These are phyloP conservation scores for Acropora tenuis DNA, from an alignment of 64 coral and sea anemone species.

Conservation along the genomic window DNA sequence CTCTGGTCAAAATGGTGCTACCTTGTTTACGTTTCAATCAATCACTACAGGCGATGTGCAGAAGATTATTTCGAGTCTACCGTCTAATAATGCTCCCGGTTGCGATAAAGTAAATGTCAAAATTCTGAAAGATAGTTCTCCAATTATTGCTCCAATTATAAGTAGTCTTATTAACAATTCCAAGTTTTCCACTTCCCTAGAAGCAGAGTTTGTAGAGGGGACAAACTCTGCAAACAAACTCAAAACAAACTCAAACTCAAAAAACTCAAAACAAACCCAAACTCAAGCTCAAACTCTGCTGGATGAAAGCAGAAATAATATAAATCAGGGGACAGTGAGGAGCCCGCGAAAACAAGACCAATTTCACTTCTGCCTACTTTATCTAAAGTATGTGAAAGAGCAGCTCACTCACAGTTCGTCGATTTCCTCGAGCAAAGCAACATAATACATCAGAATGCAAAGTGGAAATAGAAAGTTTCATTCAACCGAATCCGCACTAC, in stretches of 20 bases:
- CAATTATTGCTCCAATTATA: slow-evolving; percentile 29
- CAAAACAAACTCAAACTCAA: no score
- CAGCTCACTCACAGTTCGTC: slow-evolving; percentile 6
- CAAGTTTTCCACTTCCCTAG: slow-evolving; percentile 35
- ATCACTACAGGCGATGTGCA: no score
- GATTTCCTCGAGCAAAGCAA: slow-evolving; percentile 25
- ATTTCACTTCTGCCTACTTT: slow-evolving; percentile 61
- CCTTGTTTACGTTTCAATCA: no score
- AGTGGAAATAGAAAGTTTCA: slow-evolving; percentile 41
- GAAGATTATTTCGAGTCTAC: background rate
- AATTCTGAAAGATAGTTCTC: slow-evolving; percentile 38
- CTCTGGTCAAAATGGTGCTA: no score
- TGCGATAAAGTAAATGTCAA: background rate
- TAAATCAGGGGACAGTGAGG: no score
- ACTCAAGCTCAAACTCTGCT: no score
- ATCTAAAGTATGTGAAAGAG: slow-evolving; percentile 56
- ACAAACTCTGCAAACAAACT: no score
- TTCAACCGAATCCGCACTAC: slow-evolving; percentile 46
- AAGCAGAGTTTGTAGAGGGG: no score
- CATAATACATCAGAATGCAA: background rate
- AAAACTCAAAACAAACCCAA: no score
- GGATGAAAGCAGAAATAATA: slow-evolving; percentile 64
- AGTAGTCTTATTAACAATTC: slow-evolving; percentile 44
- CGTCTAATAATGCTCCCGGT: background rate
- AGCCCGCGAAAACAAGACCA: slow-evolving; percentile 9